phyloP scores from a whole-genome alignment of 2,888 invertebrate genomes.

The Standfussiana lucernea region DNA sequence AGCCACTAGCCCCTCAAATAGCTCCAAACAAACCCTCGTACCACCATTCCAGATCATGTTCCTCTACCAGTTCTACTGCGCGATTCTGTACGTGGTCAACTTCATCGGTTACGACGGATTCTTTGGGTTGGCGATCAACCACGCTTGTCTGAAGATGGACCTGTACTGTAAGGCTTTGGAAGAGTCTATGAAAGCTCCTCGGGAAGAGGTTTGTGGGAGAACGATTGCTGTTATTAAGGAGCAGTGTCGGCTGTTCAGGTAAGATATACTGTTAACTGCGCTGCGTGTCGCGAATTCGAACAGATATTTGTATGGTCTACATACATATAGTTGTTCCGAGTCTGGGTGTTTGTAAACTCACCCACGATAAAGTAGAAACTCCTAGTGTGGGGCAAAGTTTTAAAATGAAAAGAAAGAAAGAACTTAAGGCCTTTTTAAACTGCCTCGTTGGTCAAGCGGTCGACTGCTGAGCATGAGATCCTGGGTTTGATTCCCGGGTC shows the following conservation, averaged over 20 bases:
- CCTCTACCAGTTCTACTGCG: constrained; percentile 70
- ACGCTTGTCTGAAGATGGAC: constrained; percentile 81
- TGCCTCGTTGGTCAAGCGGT: too few relatives aligned
- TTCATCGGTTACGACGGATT: constrained; percentile 81
- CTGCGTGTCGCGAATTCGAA: too few relatives aligned
- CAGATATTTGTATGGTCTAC: too few relatives aligned
- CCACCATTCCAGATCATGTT: constrained; percentile 62
- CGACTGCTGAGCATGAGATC: too few relatives aligned
- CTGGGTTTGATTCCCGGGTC: too few relatives aligned
- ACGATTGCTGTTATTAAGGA: constrained; percentile 75
- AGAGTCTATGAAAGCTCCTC: constrained; percentile 69
- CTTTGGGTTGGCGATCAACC: constrained; percentile 78
- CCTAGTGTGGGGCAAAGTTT: too few relatives aligned
- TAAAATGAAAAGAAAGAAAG: too few relatives aligned
- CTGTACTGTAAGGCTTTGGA: constrained; percentile 75
- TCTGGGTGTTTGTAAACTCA: too few relatives aligned
- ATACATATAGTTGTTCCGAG: too few relatives aligned
- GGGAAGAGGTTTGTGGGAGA: constrained; percentile 41
- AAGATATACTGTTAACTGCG: constrained; percentile 11
- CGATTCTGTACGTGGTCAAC: constrained; percentile 70
- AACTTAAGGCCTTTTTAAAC: too few relatives aligned
- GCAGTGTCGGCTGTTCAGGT: constrained; percentile 77
- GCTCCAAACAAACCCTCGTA: neutral
- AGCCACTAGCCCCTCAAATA: neutral
- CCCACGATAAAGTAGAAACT: too few relatives aligned